Conservation (phyloP, 2,888 invertebrate genomes). For the Drosophila recens region DNA sequence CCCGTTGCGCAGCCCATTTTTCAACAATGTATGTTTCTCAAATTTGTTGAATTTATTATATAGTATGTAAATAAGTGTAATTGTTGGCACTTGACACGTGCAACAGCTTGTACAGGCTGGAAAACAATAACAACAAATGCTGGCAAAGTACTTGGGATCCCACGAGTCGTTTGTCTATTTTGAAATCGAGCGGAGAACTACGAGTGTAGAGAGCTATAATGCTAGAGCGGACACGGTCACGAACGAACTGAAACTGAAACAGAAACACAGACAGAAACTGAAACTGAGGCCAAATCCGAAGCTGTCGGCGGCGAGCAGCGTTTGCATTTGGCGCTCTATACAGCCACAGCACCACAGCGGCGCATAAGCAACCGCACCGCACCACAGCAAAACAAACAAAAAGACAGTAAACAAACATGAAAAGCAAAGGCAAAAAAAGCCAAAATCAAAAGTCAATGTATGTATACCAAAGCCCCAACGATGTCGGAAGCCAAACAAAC, state of each 20-base stretch:
- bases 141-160: slow-evolving; percentile 9
- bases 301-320: slow-evolving; percentile 46
- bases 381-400: slow-evolving; percentile 54
- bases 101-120: slow-evolving; percentile 48
- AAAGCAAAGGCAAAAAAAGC: slow-evolving; percentile 55
- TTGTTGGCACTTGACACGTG: slow-evolving; percentile 55
- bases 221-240: slow-evolving; percentile 76
- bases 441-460: slow-evolving; percentile 58
- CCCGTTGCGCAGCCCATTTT: slow-evolving; percentile 82
- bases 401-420: slow-evolving; percentile 63
- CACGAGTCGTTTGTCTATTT: slow-evolving; percentile 22
- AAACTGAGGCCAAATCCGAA: slow-evolving; percentile 50
- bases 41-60: slow-evolving; percentile 12
- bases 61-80: slow-evolving; percentile 13
- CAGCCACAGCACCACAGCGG: slow-evolving; percentile 21
- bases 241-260: slow-evolving; percentile 73
- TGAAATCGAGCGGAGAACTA: slow-evolving; percentile 35
- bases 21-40: slow-evolving; percentile 2
- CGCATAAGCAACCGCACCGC: slow-evolving; percentile 8
- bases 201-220: slow-evolving; percentile 10
- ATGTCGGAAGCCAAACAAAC: slow-evolving; percentile 74
- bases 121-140: slow-evolving; percentile 15
- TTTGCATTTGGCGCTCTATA: slow-evolving; percentile 42
- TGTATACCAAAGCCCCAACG: slow-evolving; percentile 35
- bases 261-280: slow-evolving; percentile 46